A percentile compares a stretch with the other conserved stretches of the same genome.
Evolutionary conservation across 1,140 invertebrate species (phyloP).

Genomic region (Drosophila takahashii): DNA sequence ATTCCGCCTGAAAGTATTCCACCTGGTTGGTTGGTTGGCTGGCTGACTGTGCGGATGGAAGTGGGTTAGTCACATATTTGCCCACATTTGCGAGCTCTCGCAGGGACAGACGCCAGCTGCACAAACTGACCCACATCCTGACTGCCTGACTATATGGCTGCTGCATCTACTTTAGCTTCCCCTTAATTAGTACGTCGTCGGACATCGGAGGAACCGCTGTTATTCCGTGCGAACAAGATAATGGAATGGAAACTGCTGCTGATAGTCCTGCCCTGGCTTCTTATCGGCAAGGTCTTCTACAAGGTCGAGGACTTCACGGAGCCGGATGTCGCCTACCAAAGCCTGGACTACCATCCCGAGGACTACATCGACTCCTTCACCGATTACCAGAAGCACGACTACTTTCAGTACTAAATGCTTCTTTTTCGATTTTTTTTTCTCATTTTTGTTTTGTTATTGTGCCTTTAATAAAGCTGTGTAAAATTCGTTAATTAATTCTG

Average conservation of each 20-base stretch:
- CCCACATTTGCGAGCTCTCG: conserved; percentile 17
- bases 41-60: conserved; percentile 13
- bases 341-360: conserved; percentile 40
- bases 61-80: conserved; percentile 65
- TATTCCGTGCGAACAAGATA: not conserved
- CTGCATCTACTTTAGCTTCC: not conserved
- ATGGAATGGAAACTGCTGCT: conserved; percentile 19
- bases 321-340: conserved; percentile 16
- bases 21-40: conserved; percentile 19
- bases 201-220: conserved; percentile 7
- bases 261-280: conserved; percentile 12
- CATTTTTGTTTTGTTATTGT: not conserved
- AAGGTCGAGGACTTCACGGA: conserved; percentile 33
- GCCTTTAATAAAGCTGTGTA: not conserved
- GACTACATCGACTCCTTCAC: conserved; percentile 57
- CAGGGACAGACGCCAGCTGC: conserved; percentile 57
- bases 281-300: conserved; percentile 14
- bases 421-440: not conserved
- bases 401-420: conserved; percentile 30
- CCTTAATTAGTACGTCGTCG: conserved; percentile 21
- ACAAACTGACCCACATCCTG: conserved; percentile 69
- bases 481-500: not conserved
- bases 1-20: conserved; percentile 55
- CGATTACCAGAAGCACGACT: conserved; percentile 33
- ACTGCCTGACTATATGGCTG: conserved; percentile 4